Base-by-base conservation (phyloP, 2,113 vertebrate species). In the Smithornis capensis region DNA sequence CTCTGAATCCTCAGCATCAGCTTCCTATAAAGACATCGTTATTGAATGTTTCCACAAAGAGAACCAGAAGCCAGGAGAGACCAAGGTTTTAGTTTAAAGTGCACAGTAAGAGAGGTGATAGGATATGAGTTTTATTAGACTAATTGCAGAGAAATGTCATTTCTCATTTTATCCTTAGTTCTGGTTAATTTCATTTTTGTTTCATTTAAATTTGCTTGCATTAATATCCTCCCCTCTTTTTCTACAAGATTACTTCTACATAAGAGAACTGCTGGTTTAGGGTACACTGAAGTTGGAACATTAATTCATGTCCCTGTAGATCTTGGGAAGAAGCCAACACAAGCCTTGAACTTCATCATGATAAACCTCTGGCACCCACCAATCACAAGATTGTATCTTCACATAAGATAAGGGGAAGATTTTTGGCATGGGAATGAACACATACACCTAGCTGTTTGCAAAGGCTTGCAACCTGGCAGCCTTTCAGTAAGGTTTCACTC, bases 321-420 rank as follows among this genome's bases (percentile, higher is more conserved):
- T 94, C 89, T 55, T 95, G 89, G 71, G 84, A 96, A 97, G 97
- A 97, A 96, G 87, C 79, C 94, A 97, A 86, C 77, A 83, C 77
- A 96, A 97, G 84, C 83, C 95, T 96, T 96, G 75, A 98, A 98
- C 96, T 98, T 97, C 94, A 98, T 98, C 97, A 97, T 92, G 98
- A 98, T 98, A 98, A 98, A 96, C 96, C 97, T 97, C 95, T 97
- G 96, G 97, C 97, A 98, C 91, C 91, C 97, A 97, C 96, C 98
- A 98, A 98, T 98, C 98, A 97, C 79, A 82, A 96, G 92, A 95
- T 91, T 96, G 98, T 96, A 98, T 98, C 98, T 98, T 95, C 95
- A 81, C 95, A 80, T 94, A 97, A 97, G 98, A 98, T 98, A 98
- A 98, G 95, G 87, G 69, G 59, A 40, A 87, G 96, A 93, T 90